phyloP scores from a whole-genome alignment of 2,113 vertebrate genomes.

The Dermatemys mawii region DNA sequence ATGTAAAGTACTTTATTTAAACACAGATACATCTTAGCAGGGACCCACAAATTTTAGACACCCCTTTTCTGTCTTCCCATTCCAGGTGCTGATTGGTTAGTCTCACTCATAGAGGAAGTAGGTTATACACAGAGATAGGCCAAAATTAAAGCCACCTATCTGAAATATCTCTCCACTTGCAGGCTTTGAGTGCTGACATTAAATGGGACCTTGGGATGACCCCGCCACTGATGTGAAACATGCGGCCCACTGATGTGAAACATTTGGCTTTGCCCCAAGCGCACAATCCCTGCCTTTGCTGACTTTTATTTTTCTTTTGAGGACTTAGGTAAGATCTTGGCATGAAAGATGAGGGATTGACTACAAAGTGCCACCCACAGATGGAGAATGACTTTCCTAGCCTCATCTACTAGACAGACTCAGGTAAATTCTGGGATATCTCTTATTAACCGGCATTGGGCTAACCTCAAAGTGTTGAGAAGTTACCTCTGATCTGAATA shows the following conservation, averaged over 20 bases:
- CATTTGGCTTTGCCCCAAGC: neutral
- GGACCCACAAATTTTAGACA: neutral
- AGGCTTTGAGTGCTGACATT: neutral
- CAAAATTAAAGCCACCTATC: neutral
- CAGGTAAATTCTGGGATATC: neutral
- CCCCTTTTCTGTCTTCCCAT: neutral
- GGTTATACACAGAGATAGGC: neutral
- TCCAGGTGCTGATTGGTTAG: neutral
- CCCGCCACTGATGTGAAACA: neutral
- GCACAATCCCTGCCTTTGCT: neutral
- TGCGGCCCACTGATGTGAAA: neutral
- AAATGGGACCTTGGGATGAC: neutral
- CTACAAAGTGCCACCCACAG: neutral
- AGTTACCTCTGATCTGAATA: neutral
- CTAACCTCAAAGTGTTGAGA: neutral
- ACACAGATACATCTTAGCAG: neutral
- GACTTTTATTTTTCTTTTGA: neutral
- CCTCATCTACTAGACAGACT: neutral
- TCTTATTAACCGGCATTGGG: neutral
- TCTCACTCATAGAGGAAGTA: neutral
- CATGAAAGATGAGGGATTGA: neutral
- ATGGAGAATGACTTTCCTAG: neutral
- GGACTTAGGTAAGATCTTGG: neutral
- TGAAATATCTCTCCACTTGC: neutral
- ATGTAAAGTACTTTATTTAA: neutral